These are phyloP conservation scores for Numenius arquata DNA, from an alignment of 2,113 vertebrate species.

Conservation along the genomic window DNA sequence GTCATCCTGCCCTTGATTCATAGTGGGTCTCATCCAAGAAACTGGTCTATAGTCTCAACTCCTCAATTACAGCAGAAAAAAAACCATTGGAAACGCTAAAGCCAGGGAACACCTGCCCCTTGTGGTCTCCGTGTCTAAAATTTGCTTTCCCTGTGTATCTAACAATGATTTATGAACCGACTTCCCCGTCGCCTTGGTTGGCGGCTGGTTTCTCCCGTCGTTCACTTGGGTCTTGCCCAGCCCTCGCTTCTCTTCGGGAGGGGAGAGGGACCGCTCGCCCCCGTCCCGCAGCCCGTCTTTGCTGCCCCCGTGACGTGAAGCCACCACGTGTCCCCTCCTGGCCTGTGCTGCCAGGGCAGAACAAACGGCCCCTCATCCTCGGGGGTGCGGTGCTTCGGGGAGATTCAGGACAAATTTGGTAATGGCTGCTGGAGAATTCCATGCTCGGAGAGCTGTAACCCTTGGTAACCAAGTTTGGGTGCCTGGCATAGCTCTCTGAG, in stretches of 20 bases:
- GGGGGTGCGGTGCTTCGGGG: rapidly evolving
- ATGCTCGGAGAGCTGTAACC: rapidly evolving
- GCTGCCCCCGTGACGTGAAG: not conserved
- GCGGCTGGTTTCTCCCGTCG: no score
- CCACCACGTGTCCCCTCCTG: rapidly evolving
- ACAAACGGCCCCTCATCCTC: rapidly evolving
- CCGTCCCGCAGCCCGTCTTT: rapidly evolving
- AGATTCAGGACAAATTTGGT: not conserved
- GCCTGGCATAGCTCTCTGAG: not conserved
- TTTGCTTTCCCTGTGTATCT: not conserved
- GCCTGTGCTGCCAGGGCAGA: rapidly evolving
- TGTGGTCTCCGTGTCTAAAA: rapidly evolving
- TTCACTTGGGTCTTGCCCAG: rapidly evolving
- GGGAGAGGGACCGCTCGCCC: rapidly evolving
- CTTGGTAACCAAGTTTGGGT: not conserved
- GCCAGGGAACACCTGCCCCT: not conserved
- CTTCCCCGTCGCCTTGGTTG: rapidly evolving
- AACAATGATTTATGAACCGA: rapidly evolving
- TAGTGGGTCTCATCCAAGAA: not conserved
- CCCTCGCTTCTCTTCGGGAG: rapidly evolving
- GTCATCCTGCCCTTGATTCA: not conserved
- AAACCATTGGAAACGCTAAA: not conserved
- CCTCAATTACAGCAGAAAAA: not conserved
- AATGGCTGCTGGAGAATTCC: not conserved
- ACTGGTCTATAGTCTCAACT: not conserved